These are phyloP conservation scores for Platanista minor DNA, from an alignment of 2,113 vertebrate genomes.

Conservation along the genomic window DNA sequence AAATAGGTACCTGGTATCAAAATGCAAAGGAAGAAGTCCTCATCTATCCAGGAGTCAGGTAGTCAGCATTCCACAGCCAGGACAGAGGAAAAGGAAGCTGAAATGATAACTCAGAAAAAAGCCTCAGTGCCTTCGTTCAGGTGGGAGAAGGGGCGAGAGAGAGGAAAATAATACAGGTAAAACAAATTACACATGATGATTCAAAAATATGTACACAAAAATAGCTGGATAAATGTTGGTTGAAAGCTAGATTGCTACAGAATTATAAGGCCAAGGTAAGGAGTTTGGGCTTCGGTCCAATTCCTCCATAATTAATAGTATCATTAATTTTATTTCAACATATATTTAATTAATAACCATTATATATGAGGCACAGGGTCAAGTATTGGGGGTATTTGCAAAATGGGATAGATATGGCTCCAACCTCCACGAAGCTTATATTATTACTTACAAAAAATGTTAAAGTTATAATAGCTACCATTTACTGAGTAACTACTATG, in stretches of 20 bases:
- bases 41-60: background rate
- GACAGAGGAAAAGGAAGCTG: background rate
- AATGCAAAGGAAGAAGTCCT: background rate
- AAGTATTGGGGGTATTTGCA: background rate
- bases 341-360: background rate
- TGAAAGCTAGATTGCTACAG: background rate
- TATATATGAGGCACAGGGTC: background rate
- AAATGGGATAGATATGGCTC: background rate
- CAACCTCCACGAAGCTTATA: background rate
- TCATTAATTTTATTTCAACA: conserved; percentile 15
- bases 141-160: background rate
- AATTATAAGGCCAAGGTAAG: background rate
- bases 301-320: conserved; percentile 23
- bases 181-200: background rate
- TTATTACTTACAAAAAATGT: background rate
- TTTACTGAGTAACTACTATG: background rate
- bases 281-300: background rate
- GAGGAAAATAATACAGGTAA: background rate
- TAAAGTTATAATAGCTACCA: background rate
- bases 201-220: background rate
- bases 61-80: background rate
- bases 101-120: background rate
- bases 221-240: background rate
- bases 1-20: background rate
- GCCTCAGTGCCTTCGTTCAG: background rate